A percentile compares a stretch with the other conserved stretches of the same genome.
Evolutionary conservation across 2,797 vertebrate genomes (phyloP).

Genomic region (Loris lydekkerianus): DNA sequence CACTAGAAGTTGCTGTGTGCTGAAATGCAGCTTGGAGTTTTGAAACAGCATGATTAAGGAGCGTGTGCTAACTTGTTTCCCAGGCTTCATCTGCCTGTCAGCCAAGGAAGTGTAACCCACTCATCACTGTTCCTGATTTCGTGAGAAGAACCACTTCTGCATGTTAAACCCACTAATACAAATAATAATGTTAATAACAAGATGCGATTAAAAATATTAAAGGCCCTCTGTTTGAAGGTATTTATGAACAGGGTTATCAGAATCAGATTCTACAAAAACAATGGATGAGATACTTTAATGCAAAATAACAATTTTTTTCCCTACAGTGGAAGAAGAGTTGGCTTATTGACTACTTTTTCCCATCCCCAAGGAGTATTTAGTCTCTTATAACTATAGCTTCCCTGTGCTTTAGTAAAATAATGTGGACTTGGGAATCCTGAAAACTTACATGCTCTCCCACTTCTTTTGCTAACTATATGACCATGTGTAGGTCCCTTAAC

Average conservation of each 20-base stretch:
- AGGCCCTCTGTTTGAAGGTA: neutral
- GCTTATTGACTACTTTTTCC: neutral
- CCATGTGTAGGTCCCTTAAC: neutral
- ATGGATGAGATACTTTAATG: neutral
- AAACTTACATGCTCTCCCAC: neutral
- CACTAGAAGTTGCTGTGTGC: conserved; percentile 51
- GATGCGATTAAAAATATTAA: neutral
- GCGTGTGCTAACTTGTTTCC: neutral
- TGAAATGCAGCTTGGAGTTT: conserved; percentile 27
- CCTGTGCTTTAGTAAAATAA: neutral
- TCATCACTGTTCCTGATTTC: neutral
- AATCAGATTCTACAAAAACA: neutral
- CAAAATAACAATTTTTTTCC: neutral
- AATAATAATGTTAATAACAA: neutral
- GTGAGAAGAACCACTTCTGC: neutral
- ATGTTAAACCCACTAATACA: neutral
- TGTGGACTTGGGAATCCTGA: neutral
- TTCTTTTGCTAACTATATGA: neutral
- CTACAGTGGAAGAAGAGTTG: neutral
- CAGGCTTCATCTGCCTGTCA: conserved; percentile 53
- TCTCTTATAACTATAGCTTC: neutral
- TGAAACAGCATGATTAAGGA: conserved; percentile 66
- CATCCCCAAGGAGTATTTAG: neutral
- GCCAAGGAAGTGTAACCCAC: neutral
- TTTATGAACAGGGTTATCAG: neutral